These are phyloP conservation scores for Macrosoma leucophasiata DNA, from an alignment of 2,888 invertebrate genomes.

Conservation along the genomic window DNA sequence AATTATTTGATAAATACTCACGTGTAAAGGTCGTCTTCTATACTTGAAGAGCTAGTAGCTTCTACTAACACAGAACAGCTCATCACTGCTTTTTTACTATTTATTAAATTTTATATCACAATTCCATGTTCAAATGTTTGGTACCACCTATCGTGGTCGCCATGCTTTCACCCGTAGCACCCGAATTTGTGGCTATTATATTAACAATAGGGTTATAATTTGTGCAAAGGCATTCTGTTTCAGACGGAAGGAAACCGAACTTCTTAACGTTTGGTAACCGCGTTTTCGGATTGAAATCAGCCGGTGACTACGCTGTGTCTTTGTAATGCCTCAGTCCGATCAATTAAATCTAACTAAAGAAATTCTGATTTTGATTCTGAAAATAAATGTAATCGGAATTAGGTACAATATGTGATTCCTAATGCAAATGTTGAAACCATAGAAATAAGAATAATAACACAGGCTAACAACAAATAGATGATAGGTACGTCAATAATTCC, in stretches of 20 bases:
- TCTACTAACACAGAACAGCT: slow-evolving; percentile 47
- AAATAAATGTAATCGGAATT: not conserved
- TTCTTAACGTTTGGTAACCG: slow-evolving; percentile 27
- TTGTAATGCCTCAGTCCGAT: slow-evolving; percentile 20
- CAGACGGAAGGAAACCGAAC: slow-evolving; percentile 20
- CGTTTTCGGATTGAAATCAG: slow-evolving; percentile 40
- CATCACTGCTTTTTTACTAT: slow-evolving; percentile 35
- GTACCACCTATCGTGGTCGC: no score
- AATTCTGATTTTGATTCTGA: not conserved
- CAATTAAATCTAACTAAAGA: not conserved
- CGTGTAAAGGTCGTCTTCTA: slow-evolving; percentile 57
- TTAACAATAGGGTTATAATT: slow-evolving; percentile 14
- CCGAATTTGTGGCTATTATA: no score
- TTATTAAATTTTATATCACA: no score
- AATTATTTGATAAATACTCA: slow-evolving; percentile 34
- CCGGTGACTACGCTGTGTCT: slow-evolving; percentile 17
- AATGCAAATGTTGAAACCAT: no score
- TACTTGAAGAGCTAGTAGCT: slow-evolving; percentile 46
- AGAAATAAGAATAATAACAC: no score
- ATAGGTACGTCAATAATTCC: no score
- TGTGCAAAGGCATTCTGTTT: no score
- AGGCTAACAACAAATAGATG: no score
- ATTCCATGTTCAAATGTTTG: no score
- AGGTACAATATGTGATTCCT: not conserved
- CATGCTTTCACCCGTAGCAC: no score